Percentiles rank a stretch among this genome's conserved stretches.
Conservation (phyloP, 2,113 vertebrate genomes). For the Dasypus novemcinctus region DNA sequence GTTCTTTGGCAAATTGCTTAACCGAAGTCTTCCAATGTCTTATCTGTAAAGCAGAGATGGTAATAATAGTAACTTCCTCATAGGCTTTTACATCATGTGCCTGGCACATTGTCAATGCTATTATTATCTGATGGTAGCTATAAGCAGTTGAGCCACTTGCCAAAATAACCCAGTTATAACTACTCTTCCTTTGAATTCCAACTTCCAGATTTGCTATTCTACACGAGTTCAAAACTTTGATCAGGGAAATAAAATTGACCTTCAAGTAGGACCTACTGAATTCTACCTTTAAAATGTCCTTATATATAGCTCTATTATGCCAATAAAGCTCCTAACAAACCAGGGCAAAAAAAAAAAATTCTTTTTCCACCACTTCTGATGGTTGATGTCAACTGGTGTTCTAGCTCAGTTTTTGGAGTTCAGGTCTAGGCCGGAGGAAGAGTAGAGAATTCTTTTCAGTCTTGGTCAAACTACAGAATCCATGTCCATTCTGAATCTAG, state of each 20-base stretch:
- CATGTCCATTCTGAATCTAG: background rate
- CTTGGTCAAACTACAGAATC: background rate
- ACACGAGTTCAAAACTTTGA: background rate
- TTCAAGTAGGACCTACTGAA: background rate
- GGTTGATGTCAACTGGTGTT: background rate
- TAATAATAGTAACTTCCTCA: constrained; percentile 47
- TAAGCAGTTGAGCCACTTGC: constrained; percentile 29
- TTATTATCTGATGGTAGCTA: constrained; percentile 40
- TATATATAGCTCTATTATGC: background rate
- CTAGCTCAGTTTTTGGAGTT: background rate
- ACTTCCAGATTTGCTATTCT: background rate
- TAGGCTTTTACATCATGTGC: constrained; percentile 12
- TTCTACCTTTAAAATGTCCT: constrained; percentile 7
- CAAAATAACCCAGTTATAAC: constrained; percentile 11
- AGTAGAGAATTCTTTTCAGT: background rate
- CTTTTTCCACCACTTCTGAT: background rate
- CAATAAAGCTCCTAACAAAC: background rate
- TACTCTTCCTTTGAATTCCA: constrained; percentile 39
- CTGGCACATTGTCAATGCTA: constrained; percentile 15
- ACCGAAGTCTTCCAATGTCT: background rate
- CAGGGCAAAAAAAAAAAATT: background rate
- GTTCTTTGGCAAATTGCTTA: constrained; percentile 13
- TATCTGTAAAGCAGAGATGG: constrained; percentile 47
- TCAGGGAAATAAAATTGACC: background rate
- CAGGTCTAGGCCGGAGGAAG: background rate